A percentile compares a stretch with the other conserved stretches of the same genome.
Evolutionary conservation across 2,888 invertebrate species (phyloP).

Genomic region (Polymixis flavicincta): DNA sequence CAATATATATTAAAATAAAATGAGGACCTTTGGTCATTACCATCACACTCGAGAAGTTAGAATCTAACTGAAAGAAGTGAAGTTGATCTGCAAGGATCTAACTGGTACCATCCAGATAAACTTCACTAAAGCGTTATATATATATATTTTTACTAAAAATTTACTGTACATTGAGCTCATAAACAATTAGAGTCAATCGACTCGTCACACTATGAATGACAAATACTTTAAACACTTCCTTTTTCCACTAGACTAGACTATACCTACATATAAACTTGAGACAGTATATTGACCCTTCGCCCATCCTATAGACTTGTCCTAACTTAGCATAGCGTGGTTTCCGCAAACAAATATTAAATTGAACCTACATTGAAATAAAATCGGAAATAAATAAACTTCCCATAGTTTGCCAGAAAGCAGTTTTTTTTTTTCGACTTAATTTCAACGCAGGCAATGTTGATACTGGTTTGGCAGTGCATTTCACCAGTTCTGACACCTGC

Average conservation of each 20-base stretch:
- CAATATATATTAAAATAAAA: background rate
- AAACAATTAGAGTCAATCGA: background rate
- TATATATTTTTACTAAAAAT: background rate
- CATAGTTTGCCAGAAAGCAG: background rate
- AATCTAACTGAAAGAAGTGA: no score
- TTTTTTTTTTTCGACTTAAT: background rate
- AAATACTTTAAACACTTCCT: background rate
- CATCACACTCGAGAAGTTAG: background rate
- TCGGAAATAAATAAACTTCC: background rate
- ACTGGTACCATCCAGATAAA: background rate
- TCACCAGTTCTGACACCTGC: background rate
- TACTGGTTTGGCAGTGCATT: background rate
- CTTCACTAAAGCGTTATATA: background rate
- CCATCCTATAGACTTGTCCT: background rate
- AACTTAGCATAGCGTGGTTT: background rate
- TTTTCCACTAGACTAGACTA: background rate
- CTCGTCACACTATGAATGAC: background rate
- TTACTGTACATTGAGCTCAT: conserved; percentile 8
- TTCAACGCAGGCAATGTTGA: background rate
- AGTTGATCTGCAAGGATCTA: no score
- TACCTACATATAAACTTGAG: background rate
- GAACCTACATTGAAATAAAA: background rate
- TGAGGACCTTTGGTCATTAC: background rate
- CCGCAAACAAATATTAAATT: background rate
- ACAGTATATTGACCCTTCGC: background rate